Percentiles rank a stretch among this genome's conserved stretches.
phyloP scores from a whole-genome alignment of 1,140 invertebrate species.

The Dreissena rostriformis region DNA sequence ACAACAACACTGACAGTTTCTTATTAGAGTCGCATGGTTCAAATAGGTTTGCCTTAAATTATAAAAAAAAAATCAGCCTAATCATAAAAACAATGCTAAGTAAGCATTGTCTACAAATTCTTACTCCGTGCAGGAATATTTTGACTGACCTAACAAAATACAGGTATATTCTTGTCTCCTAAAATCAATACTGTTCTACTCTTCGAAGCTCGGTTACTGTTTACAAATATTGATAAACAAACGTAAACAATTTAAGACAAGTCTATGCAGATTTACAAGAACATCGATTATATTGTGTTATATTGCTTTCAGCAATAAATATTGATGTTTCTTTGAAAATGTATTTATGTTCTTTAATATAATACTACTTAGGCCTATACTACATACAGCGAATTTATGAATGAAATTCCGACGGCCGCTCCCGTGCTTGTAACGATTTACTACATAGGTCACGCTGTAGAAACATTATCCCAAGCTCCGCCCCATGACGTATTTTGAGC shows the following conservation, averaged over 20 bases:
- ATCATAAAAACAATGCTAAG: background rate
- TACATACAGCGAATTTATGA: background rate
- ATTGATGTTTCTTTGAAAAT: no score
- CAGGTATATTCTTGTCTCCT: no score
- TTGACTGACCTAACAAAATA: no score
- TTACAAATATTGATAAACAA: no score
- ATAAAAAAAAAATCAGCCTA: background rate
- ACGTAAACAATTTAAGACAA: no score
- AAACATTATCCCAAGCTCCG: conserved; percentile 17
- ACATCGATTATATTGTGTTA: background rate
- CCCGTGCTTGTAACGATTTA: background rate
- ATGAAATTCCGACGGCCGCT: background rate
- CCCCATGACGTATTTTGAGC: conserved; percentile 31
- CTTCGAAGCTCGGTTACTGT: no score
- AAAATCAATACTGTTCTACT: no score
- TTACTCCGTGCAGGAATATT: no score
- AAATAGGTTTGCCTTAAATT: background rate
- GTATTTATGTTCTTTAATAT: background rate
- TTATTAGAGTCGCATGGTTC: background rate
- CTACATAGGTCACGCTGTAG: background rate
- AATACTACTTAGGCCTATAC: background rate
- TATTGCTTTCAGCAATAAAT: background rate
- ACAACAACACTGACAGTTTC: background rate
- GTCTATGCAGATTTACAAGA: no score
- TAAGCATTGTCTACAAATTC: no score